A percentile compares a stretch with the other conserved stretches of the same genome.
Conservation (phyloP, 2,888 invertebrate species). For the Scrobipalpa atriplicella region DNA sequence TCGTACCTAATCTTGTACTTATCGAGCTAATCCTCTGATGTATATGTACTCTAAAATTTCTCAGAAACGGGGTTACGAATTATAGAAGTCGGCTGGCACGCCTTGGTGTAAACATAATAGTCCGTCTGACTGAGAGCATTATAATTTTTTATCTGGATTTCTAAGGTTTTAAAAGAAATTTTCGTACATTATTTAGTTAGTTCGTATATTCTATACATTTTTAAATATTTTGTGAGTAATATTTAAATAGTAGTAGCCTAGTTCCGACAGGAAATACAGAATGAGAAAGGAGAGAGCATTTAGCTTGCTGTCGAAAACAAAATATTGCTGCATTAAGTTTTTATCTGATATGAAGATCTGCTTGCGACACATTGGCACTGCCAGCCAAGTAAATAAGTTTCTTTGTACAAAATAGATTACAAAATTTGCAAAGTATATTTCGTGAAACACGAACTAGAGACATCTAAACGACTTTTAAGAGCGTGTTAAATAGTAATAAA, state of each 20-base stretch:
- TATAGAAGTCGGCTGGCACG: neutral
- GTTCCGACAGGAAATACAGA: neutral
- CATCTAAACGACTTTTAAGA: neutral
- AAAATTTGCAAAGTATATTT: neutral
- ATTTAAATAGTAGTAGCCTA: no score
- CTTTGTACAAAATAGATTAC: slow-evolving; percentile 1
- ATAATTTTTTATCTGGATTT: no score
- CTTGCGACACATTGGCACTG: neutral
- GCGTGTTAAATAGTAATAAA: no score
- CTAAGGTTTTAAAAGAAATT: no score
- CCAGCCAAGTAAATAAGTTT: neutral
- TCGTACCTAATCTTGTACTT: neutral
- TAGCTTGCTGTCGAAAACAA: neutral
- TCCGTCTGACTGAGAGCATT: no score
- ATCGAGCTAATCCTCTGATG: neutral
- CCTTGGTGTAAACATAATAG: neutral
- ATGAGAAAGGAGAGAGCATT: neutral
- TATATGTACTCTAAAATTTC: neutral
- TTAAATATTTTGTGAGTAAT: no score
- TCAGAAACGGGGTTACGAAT: neutral
- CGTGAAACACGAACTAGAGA: neutral
- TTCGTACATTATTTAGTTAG: no score
- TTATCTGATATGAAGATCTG: neutral
- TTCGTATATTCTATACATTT: no score
- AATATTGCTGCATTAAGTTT: no score